These are phyloP conservation scores for Dioctria rufipes DNA, from an alignment of 2,888 invertebrate species.

Conservation along the genomic window DNA sequence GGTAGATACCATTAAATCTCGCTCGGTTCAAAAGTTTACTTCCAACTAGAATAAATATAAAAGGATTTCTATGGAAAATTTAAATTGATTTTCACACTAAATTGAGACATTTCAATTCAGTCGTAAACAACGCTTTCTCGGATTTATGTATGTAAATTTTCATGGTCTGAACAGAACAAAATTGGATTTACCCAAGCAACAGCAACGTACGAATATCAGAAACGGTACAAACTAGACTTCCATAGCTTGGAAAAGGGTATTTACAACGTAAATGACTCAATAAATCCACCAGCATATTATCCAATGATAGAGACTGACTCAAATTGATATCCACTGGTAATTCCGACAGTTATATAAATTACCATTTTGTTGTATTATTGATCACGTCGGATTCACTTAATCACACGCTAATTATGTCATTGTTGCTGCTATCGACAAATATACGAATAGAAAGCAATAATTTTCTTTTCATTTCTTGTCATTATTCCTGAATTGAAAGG, in stretches of 20 bases:
- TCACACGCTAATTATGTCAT: constrained; percentile 3
- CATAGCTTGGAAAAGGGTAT: constrained; percentile 21
- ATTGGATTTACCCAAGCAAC: neutral
- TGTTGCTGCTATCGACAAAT: neutral
- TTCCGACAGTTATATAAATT: constrained; percentile 22
- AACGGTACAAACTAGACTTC: neutral
- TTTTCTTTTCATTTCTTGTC: no score
- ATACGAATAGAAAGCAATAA: no score
- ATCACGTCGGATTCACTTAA: constrained; percentile 4
- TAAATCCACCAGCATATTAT: no score
- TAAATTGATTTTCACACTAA: neutral
- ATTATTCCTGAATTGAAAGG: neutral
- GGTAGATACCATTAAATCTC: no score
- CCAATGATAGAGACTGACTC: neutral
- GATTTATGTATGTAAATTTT: neutral
- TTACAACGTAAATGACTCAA: constrained; percentile 12
- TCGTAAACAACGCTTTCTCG: no score
- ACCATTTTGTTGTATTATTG: neutral
- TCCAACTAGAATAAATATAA: neutral
- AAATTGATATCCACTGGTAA: constrained; percentile 23
- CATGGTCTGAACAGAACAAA: neutral
- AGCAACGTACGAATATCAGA: neutral
- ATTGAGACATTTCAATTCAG: no score
- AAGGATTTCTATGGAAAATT: neutral
- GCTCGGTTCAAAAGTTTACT: no score